Evolutionary conservation across 1,140 invertebrate species (phyloP).

Genomic region (Mactra quadrangularis): DNA sequence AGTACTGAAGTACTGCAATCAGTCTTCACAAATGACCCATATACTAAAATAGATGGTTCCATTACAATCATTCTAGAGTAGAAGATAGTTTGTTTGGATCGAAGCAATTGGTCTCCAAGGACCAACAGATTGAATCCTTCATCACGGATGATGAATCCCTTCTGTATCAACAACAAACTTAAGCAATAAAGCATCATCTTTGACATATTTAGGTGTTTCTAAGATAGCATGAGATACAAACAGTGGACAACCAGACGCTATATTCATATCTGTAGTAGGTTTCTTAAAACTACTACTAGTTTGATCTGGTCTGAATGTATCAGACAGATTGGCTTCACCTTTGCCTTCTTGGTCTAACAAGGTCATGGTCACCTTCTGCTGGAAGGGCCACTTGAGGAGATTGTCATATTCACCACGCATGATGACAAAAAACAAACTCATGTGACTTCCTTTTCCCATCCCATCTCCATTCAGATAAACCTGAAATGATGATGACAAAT

Average conservation of each 20-base stretch:
- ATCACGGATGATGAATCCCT: constrained; percentile 34
- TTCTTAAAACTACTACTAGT: constrained; percentile 73
- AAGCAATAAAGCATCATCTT: constrained; percentile 78
- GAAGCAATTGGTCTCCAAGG: too few relatives aligned
- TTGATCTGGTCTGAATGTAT: constrained; percentile 78
- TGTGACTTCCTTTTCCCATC: constrained; percentile 75
- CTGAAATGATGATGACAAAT: neutral
- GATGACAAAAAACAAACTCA: constrained; percentile 81
- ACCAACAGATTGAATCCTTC: too few relatives aligned
- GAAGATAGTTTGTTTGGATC: too few relatives aligned
- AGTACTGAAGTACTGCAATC: too few relatives aligned
- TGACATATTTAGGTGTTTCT: constrained; percentile 70
- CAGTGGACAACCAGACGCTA: constrained; percentile 78
- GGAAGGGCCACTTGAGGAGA: constrained; percentile 80
- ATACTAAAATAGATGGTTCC: too few relatives aligned
- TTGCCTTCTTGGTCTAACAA: constrained; percentile 75
- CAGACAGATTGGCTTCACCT: constrained; percentile 70
- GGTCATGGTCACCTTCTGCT: constrained; percentile 77
- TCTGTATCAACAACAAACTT: constrained; percentile 71
- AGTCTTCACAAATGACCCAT: too few relatives aligned
- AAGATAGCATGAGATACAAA: constrained; percentile 72
- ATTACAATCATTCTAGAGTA: too few relatives aligned
- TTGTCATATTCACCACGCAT: constrained; percentile 80
- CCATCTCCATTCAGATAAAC: constrained; percentile 81
- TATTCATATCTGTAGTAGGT: constrained; percentile 79